Evolutionary conservation across 2,888 invertebrate species (phyloP).

Genomic region (Thymelicus sylvestris): DNA sequence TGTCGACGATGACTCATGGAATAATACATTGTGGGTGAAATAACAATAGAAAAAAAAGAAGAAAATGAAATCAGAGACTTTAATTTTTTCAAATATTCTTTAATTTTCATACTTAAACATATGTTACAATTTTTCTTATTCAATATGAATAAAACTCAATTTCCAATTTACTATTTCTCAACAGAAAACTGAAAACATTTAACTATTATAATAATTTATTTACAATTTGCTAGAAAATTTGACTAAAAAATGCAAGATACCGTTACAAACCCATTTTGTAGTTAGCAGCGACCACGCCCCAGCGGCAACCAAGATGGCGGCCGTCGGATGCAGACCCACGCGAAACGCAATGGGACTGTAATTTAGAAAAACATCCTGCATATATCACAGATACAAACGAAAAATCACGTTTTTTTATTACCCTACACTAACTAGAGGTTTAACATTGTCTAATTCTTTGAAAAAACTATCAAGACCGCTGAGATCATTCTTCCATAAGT

Average conservation of each 20-base stretch:
- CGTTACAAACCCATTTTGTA: conserved; percentile 85
- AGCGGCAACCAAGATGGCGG: conserved; percentile 85
- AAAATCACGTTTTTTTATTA: conserved; percentile 70
- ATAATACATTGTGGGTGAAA: conserved; percentile 82
- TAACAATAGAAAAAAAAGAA: conserved; percentile 61
- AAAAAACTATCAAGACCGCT: conserved; percentile 87
- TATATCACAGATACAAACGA: conserved; percentile 80
- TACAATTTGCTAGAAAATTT: conserved; percentile 47
- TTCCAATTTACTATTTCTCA: conserved; percentile 74
- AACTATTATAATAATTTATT: conserved; percentile 52
- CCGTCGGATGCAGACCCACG: conserved; percentile 83
- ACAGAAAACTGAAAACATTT: conserved; percentile 76
- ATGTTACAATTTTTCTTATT: conserved; percentile 81
- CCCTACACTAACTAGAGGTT: conserved; percentile 67
- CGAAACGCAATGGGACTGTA: conserved; percentile 85
- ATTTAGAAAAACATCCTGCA: conserved; percentile 84
- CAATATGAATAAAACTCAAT: conserved; percentile 80
- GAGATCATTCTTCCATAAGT: conserved; percentile 85
- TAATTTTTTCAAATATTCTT: conserved; percentile 60
- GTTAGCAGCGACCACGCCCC: conserved; percentile 85
- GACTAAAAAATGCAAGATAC: conserved; percentile 81
- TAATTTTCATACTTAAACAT: conserved; percentile 83
- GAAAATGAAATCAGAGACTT: conserved; percentile 63
- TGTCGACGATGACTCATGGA: conserved; percentile 80
- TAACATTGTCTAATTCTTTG: conserved; percentile 86